A percentile compares a stretch with the other conserved stretches of the same genome.
These are phyloP conservation scores for Morinoia aosen DNA, from an alignment of 2,888 invertebrate species.

Conservation along the genomic window DNA sequence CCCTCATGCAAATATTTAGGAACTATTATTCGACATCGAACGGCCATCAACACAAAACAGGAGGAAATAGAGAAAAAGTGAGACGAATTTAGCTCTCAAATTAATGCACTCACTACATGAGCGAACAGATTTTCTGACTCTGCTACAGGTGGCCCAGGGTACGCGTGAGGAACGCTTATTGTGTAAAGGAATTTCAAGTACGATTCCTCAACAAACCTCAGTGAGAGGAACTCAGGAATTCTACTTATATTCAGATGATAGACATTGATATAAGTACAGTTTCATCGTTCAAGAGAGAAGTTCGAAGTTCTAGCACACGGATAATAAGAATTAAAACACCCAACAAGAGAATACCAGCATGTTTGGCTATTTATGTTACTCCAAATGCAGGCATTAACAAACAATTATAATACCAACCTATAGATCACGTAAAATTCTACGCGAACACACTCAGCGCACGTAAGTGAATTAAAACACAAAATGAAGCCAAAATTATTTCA, in stretches of 20 bases:
- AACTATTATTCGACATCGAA: too few relatives aligned
- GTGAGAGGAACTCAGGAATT: background rate
- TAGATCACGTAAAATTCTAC: background rate
- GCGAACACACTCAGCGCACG: background rate
- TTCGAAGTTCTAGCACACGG: background rate
- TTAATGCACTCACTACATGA: too few relatives aligned
- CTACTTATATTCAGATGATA: background rate
- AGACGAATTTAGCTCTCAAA: too few relatives aligned
- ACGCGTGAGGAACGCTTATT: background rate
- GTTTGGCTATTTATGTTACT: background rate
- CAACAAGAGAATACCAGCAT: background rate
- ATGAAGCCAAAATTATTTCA: background rate
- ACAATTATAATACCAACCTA: background rate
- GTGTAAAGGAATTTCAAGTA: background rate
- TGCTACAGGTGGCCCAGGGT: too few relatives aligned
- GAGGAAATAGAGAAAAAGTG: too few relatives aligned
- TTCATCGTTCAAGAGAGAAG: too few relatives aligned
- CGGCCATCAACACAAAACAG: too few relatives aligned
- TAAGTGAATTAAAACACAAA: background rate
- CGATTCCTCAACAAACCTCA: background rate
- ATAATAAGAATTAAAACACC: background rate
- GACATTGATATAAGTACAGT: background rate
- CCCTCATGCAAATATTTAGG: too few relatives aligned
- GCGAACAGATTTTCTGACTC: too few relatives aligned
- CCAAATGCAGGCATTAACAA: background rate